Percentiles rank a stretch among this genome's conserved stretches.
Evolutionary conservation across 1,140 invertebrate species (phyloP).

Genomic region (Leucophenga varia): DNA sequence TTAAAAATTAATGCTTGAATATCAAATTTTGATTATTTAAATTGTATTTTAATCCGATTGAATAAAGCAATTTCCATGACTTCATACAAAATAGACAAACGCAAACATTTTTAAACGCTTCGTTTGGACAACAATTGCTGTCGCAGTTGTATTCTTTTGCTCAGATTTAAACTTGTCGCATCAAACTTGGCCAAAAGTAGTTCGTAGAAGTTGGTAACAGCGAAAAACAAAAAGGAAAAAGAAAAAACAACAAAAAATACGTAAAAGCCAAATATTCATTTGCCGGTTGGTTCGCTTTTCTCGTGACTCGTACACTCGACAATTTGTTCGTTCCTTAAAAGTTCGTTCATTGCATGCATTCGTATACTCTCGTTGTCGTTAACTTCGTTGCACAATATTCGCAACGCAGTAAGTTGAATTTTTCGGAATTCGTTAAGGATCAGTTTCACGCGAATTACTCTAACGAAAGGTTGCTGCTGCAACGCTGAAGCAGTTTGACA

Average conservation of each 20-base stretch:
- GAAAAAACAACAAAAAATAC: neutral
- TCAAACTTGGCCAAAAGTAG: slow-evolving; percentile 21
- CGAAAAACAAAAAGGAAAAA: no score
- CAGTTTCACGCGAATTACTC: slow-evolving; percentile 56
- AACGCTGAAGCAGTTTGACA: no score
- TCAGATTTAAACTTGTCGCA: slow-evolving; percentile 15
- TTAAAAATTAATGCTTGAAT: neutral
- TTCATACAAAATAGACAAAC: no score
- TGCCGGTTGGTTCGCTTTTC: slow-evolving; percentile 28
- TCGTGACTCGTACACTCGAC: slow-evolving; percentile 19
- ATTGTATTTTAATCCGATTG: neutral
- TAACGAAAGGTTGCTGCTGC: slow-evolving; percentile 51
- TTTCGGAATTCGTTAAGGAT: slow-evolving; percentile 55
- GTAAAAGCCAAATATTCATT: slow-evolving; percentile 21
- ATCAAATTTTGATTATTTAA: neutral
- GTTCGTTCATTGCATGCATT: slow-evolving; percentile 1
- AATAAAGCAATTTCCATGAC: neutral
- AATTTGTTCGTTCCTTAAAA: slow-evolving; percentile 12
- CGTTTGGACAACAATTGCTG: no score
- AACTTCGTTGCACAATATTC: slow-evolving; percentile 38
- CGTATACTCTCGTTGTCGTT: slow-evolving; percentile 21
- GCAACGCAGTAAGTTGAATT: slow-evolving; percentile 32
- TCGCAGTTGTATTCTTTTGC: slow-evolving; percentile 17
- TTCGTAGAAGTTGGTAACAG: slow-evolving; percentile 21
- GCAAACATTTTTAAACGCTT: no score